These are phyloP conservation scores for Episyrphus balteatus DNA, from an alignment of 1,140 invertebrate species.

Conservation along the genomic window DNA sequence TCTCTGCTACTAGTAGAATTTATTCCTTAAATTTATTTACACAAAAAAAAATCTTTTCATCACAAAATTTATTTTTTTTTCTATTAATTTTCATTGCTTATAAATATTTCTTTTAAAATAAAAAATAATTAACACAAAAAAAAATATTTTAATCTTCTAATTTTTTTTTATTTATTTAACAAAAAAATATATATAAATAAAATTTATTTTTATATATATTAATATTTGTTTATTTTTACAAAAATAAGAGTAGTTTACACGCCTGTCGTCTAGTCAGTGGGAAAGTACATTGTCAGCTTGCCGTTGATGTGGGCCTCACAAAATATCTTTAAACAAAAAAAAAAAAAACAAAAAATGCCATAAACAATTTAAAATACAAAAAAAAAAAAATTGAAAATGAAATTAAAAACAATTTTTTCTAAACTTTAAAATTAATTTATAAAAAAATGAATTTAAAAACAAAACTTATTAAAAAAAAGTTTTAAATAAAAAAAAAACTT, in stretches of 20 bases:
- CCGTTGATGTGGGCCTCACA: slow-evolving; percentile 53
- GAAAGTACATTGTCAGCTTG: slow-evolving; percentile 50
- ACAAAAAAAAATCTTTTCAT: slow-evolving; percentile 4
- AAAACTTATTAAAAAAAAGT: slow-evolving; percentile 15
- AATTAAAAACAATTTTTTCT: no score
- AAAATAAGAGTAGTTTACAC: slow-evolving; percentile 38
- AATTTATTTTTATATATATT: neutral
- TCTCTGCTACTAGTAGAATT: neutral
- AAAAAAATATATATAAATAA: neutral
- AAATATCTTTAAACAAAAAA: slow-evolving; percentile 19
- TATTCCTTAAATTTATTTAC: slow-evolving; percentile 8
- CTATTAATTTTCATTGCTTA: neutral
- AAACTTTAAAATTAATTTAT: no score
- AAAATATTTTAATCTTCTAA: slow-evolving; percentile 5
- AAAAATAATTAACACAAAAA: slow-evolving; percentile 1
- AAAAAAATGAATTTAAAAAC: slow-evolving; percentile 8
- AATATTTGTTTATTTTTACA: slow-evolving; percentile 27
- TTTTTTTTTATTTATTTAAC: neutral
- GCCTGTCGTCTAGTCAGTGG: slow-evolving; percentile 36
- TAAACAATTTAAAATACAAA: slow-evolving; percentile 10
- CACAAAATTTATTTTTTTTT: no score
- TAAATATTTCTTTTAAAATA: neutral
- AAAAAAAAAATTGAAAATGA: slow-evolving; percentile 7
- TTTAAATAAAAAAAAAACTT: slow-evolving; percentile 5
- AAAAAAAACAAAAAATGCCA: neutral